phyloP scores from a whole-genome alignment of 2,888 invertebrate genomes.

The Zygaena filipendulae region DNA sequence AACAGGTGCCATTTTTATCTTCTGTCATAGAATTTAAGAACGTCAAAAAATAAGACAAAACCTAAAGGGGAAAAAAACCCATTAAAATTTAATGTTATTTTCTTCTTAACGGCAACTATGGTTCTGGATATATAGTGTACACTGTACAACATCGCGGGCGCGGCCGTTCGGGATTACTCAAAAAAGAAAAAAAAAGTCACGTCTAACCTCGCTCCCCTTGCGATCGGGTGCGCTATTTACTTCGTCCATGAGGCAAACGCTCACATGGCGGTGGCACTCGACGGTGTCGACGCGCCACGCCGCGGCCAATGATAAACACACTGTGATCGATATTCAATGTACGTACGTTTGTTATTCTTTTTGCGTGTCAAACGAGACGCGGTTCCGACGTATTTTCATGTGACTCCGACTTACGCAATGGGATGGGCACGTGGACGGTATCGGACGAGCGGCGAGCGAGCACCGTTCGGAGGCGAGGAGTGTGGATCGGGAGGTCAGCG shows the following conservation, averaged over 20 bases:
- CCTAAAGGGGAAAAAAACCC: no score
- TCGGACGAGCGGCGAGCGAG: no score
- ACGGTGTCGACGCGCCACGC: constrained; percentile 20
- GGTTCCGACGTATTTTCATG: constrained; percentile 26
- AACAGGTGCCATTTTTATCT: no score
- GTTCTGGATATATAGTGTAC: no score
- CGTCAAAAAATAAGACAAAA: no score
- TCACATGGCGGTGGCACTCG: no score
- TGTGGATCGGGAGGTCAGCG: constrained; percentile 11
- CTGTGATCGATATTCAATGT: constrained; percentile 38
- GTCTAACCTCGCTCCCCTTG: constrained; percentile 32
- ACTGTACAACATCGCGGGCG: constrained; percentile 51
- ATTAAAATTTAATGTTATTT: no score
- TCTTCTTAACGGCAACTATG: no score
- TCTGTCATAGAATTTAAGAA: no score
- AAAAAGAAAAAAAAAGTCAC: constrained; percentile 35
- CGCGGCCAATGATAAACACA: constrained; percentile 41
- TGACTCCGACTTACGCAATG: constrained; percentile 52
- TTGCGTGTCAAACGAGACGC: constrained; percentile 53
- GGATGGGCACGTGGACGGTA: constrained; percentile 42
- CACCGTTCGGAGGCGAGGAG: constrained; percentile 13
- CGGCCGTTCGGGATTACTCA: constrained; percentile 40
- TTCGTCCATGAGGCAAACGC: constrained; percentile 26
- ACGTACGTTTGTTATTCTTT: constrained; percentile 46
- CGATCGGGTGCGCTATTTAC: constrained; percentile 30